A percentile compares a stretch with the other conserved stretches of the same genome.
Conservation (phyloP, 2,797 vertebrate species). For the Bovichtus variegatus region DNA sequence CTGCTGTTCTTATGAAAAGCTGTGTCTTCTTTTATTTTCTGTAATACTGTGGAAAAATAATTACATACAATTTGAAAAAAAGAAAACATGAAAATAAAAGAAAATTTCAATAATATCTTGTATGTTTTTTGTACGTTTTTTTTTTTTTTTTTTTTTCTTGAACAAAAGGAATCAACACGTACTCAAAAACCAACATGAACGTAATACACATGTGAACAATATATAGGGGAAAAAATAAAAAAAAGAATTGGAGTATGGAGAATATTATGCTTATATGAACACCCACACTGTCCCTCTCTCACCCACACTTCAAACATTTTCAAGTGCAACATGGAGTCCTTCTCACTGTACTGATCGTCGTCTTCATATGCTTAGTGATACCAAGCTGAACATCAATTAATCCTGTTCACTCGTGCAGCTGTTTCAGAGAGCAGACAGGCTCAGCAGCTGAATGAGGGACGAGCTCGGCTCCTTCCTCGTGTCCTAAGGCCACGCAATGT, state of each 20-base stretch:
- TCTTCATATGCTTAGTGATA: conserved; percentile 19
- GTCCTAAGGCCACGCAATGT: conserved; percentile 54
- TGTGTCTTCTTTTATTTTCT: conserved; percentile 84
- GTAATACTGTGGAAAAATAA: conserved; percentile 88
- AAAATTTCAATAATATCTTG: conserved; percentile 70
- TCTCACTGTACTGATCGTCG: conserved; percentile 25
- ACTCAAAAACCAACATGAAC: conserved; percentile 61
- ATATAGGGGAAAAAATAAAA: conserved; percentile 67
- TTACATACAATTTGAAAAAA: conserved; percentile 81
- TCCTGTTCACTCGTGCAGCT: conserved; percentile 35
- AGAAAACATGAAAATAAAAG: conserved; percentile 61
- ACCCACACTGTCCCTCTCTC: conserved; percentile 36
- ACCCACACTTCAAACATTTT: conserved; percentile 30
- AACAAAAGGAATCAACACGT: conserved; percentile 66
- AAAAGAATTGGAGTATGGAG: conserved; percentile 50
- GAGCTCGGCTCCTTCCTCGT: conserved; percentile 24
- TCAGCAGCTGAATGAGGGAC: conserved; percentile 61
- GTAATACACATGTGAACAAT: conserved; percentile 65
- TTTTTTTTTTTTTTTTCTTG: conserved; percentile 48
- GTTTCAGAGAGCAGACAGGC: conserved; percentile 52
- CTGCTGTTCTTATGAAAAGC: conserved; percentile 79
- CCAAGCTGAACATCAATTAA: conserved; percentile 19
- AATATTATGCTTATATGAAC: conserved; percentile 46
- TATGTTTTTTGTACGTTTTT: conserved; percentile 70
- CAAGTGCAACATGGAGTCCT: conserved; percentile 46